Percentiles rank a stretch among this genome's conserved stretches.
Evolutionary conservation across 1,140 invertebrate genomes (phyloP).

Genomic region (Heliothis subflexa): DNA sequence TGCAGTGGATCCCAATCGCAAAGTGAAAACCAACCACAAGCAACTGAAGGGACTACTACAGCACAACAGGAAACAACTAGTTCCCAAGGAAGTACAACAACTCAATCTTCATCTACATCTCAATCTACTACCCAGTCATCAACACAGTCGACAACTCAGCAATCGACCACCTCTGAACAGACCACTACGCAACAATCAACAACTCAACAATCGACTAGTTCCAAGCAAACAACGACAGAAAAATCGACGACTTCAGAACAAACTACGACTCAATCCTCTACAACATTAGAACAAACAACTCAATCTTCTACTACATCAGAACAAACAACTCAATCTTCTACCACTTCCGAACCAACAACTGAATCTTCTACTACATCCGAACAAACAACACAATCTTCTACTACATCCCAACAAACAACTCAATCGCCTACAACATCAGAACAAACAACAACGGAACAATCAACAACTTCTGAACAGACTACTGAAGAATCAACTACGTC

Average conservation of each 20-base stretch:
- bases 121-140: conserved; percentile 48
- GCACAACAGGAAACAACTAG: conserved; percentile 54
- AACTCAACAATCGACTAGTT: conserved; percentile 54
- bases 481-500: conserved; percentile 50
- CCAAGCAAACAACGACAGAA: conserved; percentile 42
- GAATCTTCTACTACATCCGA: conserved; percentile 48
- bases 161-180: conserved; percentile 60
- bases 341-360: conserved; percentile 52
- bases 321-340: conserved; percentile 46
- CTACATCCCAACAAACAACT: conserved; percentile 52
- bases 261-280: conserved; percentile 50
- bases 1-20: conserved; percentile 70
- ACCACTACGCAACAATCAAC: conserved; percentile 60
- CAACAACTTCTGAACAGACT: conserved; percentile 57
- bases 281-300: conserved; percentile 62
- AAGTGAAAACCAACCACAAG: conserved; percentile 56
- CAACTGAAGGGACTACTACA: conserved; percentile 58
- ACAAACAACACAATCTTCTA: conserved; percentile 48
- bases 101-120: conserved; percentile 45
- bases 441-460: conserved; percentile 60
- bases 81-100: conserved; percentile 58
- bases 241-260: conserved; percentile 26
- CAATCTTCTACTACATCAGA: conserved; percentile 47
- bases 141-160: conserved; percentile 50
- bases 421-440: conserved; percentile 54